Percentiles rank a stretch among this genome's conserved stretches.
phyloP scores from a whole-genome alignment of 2,797 vertebrate genomes.

The Takifugu rubripes region DNA sequence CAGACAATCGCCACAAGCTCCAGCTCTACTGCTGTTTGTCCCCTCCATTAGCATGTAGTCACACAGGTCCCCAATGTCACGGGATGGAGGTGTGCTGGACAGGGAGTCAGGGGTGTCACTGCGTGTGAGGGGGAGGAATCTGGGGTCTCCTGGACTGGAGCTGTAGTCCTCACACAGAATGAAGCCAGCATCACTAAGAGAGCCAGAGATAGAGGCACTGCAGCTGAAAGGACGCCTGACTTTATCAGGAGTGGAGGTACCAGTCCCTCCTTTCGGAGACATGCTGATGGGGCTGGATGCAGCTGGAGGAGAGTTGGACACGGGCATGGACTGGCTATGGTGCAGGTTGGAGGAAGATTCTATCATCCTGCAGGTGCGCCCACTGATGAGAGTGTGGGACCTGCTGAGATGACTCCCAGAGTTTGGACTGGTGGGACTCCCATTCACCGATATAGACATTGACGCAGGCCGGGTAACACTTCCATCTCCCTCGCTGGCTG shows the following conservation, averaged over 20 bases:
- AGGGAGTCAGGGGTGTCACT: constrained; percentile 90
- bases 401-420: constrained; percentile 78
- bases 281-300: constrained; percentile 84
- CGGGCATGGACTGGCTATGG: constrained; percentile 86
- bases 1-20: constrained; percentile 2
- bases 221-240: constrained; percentile 83
- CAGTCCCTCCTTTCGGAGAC: constrained; percentile 77
- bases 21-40: constrained; percentile 52
- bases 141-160: constrained; percentile 81
- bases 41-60: constrained; percentile 93
- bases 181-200: constrained; percentile 89
- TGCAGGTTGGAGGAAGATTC: constrained; percentile 76
- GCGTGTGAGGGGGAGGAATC: constrained; percentile 77
- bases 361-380: constrained; percentile 74
- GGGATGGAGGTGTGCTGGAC: constrained; percentile 84
- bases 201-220: constrained; percentile 88
- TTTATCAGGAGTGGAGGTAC: constrained; percentile 62
- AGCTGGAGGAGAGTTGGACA: constrained; percentile 82
- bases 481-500: constrained; percentile 91
- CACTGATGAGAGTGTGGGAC: constrained; percentile 79
- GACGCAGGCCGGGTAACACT: constrained; percentile 76
- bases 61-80: constrained; percentile 78
- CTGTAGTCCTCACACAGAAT: constrained; percentile 91
- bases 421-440: constrained; percentile 84
- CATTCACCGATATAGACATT: constrained; percentile 72